Evolutionary conservation across 2,888 invertebrate genomes (phyloP).

Genomic region (Drosophila yooni): DNA sequence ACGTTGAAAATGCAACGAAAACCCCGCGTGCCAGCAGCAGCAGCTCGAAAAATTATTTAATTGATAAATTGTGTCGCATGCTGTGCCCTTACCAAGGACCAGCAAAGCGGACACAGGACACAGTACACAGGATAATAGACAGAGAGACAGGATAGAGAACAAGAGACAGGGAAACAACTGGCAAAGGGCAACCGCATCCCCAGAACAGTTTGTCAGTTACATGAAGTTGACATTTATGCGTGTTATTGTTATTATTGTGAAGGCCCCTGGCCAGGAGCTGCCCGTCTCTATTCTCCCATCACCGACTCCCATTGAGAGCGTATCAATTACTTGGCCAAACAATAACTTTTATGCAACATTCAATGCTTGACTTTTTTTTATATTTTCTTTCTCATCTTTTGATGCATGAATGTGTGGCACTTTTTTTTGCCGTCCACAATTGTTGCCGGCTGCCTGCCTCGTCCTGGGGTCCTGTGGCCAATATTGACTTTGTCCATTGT

Average conservation of each 20-base stretch:
- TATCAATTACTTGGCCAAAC: conserved; percentile 78
- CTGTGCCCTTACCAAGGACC: conserved; percentile 58
- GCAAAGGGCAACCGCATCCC: conserved; percentile 41
- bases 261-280: conserved; percentile 39
- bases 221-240: conserved; percentile 72
- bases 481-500: conserved; percentile 54
- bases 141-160: conserved; percentile 15
- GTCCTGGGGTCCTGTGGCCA: conserved; percentile 44
- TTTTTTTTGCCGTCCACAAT: conserved; percentile 26
- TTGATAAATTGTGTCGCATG: conserved; percentile 78
- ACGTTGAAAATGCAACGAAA: conserved; percentile 7
- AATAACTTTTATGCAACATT: conserved; percentile 66
- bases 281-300: conserved; percentile 22
- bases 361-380: conserved; percentile 44
- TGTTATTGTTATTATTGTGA: conserved; percentile 61
- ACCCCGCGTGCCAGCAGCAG: conserved; percentile 1
- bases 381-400: conserved; percentile 16
- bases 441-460: conserved; percentile 45
- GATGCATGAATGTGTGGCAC: conserved; percentile 24
- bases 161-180: conserved; percentile 30
- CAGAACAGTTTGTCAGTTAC: conserved; percentile 58
- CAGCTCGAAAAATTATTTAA: conserved; percentile 47
- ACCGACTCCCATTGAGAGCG: conserved; percentile 60
- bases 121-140: conserved; percentile 17
- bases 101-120: not conserved